Evolutionary conservation across 2,113 vertebrate species (phyloP), one percentile per base, ranked within the genome.

Genomic region (Podocnemis expansa): DNA sequence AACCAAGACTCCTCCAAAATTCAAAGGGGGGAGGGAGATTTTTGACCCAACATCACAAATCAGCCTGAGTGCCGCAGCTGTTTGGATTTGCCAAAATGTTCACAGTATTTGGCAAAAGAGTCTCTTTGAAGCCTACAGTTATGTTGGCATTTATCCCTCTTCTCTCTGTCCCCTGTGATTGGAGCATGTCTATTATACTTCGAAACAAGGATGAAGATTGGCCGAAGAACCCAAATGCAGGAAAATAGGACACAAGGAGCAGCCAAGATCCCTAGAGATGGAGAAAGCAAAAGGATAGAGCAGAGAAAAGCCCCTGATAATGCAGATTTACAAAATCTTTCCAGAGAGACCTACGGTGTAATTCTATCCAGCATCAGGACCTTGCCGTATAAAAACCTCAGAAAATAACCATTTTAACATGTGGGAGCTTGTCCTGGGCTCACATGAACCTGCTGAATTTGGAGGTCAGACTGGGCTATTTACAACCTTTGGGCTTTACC

Each of bases 401-500:
- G 86, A 75, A 55, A 73, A 94, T 16, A 82, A 80, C 45, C 85
- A 55, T 95, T 63, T 76, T 83, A 96, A 89, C 88, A 16, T 58
- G 1, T 11, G 52, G n/a, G 85, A 73, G 3, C 85, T 96, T 17
- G 84, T 93, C 88, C 92, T 55, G 90, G 92, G 45, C 93, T 94
- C 90, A 55, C 75, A 49, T 34, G 95, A 93, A 93, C 93, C 90
- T 80, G 94, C 94, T 92, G 54, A 88, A 95, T 93, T 63, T 88
- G 87, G 75, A 84, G 94, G 82, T 52, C 52, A 0, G 1, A 49
- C 43, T 0, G 22, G 78, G 81, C 94, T 91, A 14, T 96, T 89
- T 90, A 91, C 89, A 95, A 83, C 89, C 85, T 94, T 90, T 96
- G 78, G 43, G 90, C 85, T 96, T 96, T 67, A 93, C 84, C 92